Conservation (phyloP, 2,113 vertebrate genomes). For the Xenus cinereus region DNA sequence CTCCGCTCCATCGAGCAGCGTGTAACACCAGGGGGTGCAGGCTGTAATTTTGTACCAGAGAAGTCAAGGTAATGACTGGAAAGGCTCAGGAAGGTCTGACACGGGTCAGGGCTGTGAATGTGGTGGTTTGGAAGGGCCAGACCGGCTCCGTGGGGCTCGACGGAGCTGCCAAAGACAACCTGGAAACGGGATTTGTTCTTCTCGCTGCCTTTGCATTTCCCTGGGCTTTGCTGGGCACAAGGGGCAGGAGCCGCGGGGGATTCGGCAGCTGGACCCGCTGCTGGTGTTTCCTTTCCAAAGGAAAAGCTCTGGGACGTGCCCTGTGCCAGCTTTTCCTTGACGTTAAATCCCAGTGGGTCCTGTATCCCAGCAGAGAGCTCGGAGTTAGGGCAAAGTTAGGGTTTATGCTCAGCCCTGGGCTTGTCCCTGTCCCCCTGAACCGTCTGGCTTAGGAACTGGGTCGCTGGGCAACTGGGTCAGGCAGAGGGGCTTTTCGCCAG, state of each 20-base stretch:
- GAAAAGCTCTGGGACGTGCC: rapidly evolving
- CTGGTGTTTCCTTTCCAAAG: background rate
- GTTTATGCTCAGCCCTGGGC: background rate
- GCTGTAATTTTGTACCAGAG: background rate
- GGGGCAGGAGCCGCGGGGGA: background rate
- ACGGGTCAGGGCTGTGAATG: background rate
- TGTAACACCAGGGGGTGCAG: background rate
- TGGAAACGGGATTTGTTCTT: background rate
- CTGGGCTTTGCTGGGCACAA: background rate
- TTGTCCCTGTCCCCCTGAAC: background rate
- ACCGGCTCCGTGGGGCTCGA: background rate
- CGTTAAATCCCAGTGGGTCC: rapidly evolving
- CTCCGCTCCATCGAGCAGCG: background rate
- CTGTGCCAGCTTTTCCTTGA: background rate
- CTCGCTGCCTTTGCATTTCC: rapidly evolving
- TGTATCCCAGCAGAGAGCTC: background rate
- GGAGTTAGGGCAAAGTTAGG: background rate
- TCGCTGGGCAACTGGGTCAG: background rate
- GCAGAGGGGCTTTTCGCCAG: background rate
- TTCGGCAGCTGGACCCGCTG: rapidly evolving
- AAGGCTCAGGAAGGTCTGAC: background rate
- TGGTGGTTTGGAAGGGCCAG: background rate
- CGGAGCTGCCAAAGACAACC: background rate
- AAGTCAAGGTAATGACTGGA: background rate
- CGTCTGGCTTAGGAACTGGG: background rate